Base-by-base conservation (phyloP, 2,888 invertebrate genomes). In the Microctonus hyperodae region DNA sequence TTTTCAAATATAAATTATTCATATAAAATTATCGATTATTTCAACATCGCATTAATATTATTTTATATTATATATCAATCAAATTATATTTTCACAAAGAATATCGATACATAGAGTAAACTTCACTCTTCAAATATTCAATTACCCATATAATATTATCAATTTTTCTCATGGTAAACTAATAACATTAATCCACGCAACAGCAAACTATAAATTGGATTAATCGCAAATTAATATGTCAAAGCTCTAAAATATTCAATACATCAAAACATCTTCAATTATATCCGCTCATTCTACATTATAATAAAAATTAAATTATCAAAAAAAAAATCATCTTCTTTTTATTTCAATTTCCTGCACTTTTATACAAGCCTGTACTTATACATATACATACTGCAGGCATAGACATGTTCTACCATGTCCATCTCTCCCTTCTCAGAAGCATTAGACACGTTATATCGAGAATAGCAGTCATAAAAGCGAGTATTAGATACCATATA, bases 401-500 rank as follows among this genome's bases (percentile, higher is more conserved):
- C n/a, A 37, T 23, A 60, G 40, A 57, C 50, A 74, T 13, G 28
- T 28, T 7, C 11, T 13, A n/a, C 2, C 33, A 51, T 16, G 2
- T 22, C 37, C 31, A 13, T 55, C 57, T 5, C 51, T 33, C 50
- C 63, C 76, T 76, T 75, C 75, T 77, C 73, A 73, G 76, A 75
- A 74, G 79, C 75, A 78, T 81, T 80, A 80, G 78, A 79, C 70
- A 75, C 74, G 59, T 51, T 77, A 76, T 80, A 80, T 81, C 76
- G 78, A 77, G 74, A 76, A 75, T 69, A 60, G 63, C 66, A 62
- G 40, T 51, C 31, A 57, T 55, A 73, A 73, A 74, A 72, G 70
- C 71, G 72, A 74, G 79, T 80, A 80, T 81, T 79, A 81, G 81
- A 81, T 78, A 78, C 76, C 73, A 76, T 75, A 57, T n/a, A n/a